These are phyloP conservation scores for Maniola hyperantus DNA, from an alignment of 2,888 invertebrate genomes.

Conservation along the genomic window DNA sequence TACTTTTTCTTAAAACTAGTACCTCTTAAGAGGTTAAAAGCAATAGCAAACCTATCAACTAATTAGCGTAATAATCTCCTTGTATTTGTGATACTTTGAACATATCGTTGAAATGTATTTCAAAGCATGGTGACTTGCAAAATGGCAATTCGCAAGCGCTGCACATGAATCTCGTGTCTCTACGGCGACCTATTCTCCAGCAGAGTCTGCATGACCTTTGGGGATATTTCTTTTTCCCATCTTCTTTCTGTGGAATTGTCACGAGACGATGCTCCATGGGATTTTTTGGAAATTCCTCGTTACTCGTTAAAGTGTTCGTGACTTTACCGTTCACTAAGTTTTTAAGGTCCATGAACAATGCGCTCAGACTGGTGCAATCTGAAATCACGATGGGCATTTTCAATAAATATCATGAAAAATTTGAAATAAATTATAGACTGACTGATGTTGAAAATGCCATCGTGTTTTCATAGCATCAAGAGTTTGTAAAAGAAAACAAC, in stretches of 20 bases:
- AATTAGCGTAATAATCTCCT: slow-evolving; percentile 74
- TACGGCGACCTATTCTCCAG: slow-evolving; percentile 76
- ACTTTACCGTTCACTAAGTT: slow-evolving; percentile 78
- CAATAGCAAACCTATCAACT: slow-evolving; percentile 49
- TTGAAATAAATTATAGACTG: neutral
- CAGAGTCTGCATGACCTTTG: slow-evolving; percentile 79
- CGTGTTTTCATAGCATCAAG: slow-evolving; percentile 76
- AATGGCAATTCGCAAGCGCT: slow-evolving; percentile 76
- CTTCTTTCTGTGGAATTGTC: slow-evolving; percentile 80
- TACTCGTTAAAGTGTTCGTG: slow-evolving; percentile 57
- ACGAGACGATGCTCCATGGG: slow-evolving; percentile 70
- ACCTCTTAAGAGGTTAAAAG: slow-evolving; percentile 41
- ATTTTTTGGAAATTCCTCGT: slow-evolving; percentile 62
- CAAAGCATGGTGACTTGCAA: slow-evolving; percentile 78
- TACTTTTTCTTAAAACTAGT: slow-evolving; percentile 39
- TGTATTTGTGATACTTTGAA: slow-evolving; percentile 73
- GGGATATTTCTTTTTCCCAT: slow-evolving; percentile 80
- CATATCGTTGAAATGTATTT: slow-evolving; percentile 75
- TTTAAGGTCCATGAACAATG: slow-evolving; percentile 79
- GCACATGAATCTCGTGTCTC: slow-evolving; percentile 80
- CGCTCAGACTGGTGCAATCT: slow-evolving; percentile 77
- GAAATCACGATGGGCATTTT: slow-evolving; percentile 83
- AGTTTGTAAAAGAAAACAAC: slow-evolving; percentile 70
- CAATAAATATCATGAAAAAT: slow-evolving; percentile 48
- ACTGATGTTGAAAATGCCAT: slow-evolving; percentile 80